These are phyloP conservation scores for Drosophila funebris DNA, from an alignment of 1,140 invertebrate species.

Conservation along the genomic window DNA sequence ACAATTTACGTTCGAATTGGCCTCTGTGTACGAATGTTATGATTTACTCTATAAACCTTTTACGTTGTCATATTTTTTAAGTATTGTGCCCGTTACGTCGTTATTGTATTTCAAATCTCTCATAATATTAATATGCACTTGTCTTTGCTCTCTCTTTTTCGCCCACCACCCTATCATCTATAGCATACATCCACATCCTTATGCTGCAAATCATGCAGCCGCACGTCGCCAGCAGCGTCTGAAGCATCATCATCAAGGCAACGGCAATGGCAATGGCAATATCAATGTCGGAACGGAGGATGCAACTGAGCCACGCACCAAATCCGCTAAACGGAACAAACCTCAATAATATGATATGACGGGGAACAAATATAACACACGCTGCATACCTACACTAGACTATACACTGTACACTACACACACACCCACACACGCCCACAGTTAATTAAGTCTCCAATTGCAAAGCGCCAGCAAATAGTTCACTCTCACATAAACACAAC, in stretches of 20 bases:
- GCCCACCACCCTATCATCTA: background rate
- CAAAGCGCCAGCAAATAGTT: slow-evolving; percentile 6
- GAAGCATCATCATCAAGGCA: slow-evolving; percentile 54
- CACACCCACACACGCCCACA: background rate
- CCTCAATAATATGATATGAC: slow-evolving; percentile 35
- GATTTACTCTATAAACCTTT: slow-evolving; percentile 22
- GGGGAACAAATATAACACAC: background rate
- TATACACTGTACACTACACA: too few relatives aligned
- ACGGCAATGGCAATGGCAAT: background rate
- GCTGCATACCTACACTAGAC: slow-evolving; percentile 22
- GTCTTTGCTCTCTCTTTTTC: slow-evolving; percentile 22
- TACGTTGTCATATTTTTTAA: slow-evolving; percentile 46
- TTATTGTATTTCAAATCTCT: background rate
- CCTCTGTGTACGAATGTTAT: slow-evolving; percentile 63
- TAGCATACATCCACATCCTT: slow-evolving; percentile 72
- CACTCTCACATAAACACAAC: background rate
- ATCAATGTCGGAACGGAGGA: slow-evolving; percentile 11
- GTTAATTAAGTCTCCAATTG: slow-evolving; percentile 25
- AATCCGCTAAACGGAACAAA: slow-evolving; percentile 55
- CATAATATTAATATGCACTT: background rate
- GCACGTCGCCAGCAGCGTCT: slow-evolving; percentile 59
- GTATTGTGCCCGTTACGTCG: background rate
- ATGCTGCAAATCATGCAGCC: slow-evolving; percentile 42
- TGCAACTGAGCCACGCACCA: slow-evolving; percentile 18
- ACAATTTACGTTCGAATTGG: slow-evolving; percentile 66